A percentile compares a stretch with the other conserved stretches of the same genome.
These are phyloP conservation scores for Sesamia inferens DNA, from an alignment of 2,888 invertebrate species.

Conservation along the genomic window DNA sequence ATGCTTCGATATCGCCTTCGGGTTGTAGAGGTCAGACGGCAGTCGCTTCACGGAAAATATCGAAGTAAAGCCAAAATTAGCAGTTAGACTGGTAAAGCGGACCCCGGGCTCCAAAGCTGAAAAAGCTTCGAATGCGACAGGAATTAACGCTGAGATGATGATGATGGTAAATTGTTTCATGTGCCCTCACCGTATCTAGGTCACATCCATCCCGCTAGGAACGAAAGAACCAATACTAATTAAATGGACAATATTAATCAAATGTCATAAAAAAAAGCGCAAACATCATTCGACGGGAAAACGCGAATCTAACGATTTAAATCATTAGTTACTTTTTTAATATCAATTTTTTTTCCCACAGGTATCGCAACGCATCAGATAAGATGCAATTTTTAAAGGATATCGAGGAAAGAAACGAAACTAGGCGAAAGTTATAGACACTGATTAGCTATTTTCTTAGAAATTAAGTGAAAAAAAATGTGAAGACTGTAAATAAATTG, in stretches of 20 bases:
- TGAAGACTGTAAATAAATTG: constrained; percentile 87
- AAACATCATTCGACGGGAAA: background rate
- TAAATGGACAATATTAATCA: too few relatives aligned
- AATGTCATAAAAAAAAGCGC: background rate
- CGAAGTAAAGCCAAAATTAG: too few relatives aligned
- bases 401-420: constrained; percentile 78
- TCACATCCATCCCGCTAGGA: too few relatives aligned
- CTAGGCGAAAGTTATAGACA: constrained; percentile 80
- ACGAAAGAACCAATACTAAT: background rate
- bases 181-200: too few relatives aligned
- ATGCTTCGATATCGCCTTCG: too few relatives aligned
- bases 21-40: too few relatives aligned
- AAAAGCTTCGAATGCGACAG: too few relatives aligned
- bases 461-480: constrained; percentile 71
- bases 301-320: background rate
- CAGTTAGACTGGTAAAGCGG: too few relatives aligned
- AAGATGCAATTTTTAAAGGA: constrained; percentile 75
- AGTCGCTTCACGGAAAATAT: too few relatives aligned
- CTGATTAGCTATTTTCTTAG: constrained; percentile 62
- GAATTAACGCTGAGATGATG: too few relatives aligned
- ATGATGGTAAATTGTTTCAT: too few relatives aligned
- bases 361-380: constrained; percentile 75
- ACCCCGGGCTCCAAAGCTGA: too few relatives aligned
- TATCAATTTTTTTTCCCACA: constrained; percentile 66
- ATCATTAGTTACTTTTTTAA: background rate